These are phyloP conservation scores for Pungitius pungitius DNA, from an alignment of 2,113 vertebrate genomes.

Conservation along the genomic window DNA sequence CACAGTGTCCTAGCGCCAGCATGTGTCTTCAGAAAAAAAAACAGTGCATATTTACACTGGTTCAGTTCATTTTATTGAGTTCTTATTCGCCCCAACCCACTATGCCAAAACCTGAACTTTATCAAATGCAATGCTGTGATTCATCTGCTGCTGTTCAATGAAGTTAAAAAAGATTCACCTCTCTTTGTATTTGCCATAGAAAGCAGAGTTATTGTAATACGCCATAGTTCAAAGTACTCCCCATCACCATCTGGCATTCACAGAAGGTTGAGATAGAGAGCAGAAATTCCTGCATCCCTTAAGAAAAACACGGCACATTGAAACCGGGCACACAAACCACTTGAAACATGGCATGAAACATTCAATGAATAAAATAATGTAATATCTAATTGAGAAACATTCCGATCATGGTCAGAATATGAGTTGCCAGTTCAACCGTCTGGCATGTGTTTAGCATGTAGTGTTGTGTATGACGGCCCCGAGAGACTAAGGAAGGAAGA, in stretches of 20 bases:
- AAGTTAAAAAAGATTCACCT: neutral
- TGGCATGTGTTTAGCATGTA: neutral
- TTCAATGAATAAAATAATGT: neutral
- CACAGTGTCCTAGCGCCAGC: neutral
- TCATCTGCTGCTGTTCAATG: neutral
- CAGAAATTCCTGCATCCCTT: neutral
- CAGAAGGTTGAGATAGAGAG: neutral
- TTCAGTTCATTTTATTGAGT: neutral
- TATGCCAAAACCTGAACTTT: neutral
- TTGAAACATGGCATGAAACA: neutral
- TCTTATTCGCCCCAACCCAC: neutral
- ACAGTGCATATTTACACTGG: neutral
- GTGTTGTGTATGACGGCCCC: no score
- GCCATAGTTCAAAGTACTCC: neutral
- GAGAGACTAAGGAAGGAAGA: no score
- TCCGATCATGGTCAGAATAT: neutral
- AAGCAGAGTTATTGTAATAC: neutral
- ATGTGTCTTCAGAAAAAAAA: neutral
- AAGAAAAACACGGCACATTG: neutral
- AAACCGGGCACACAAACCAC: neutral
- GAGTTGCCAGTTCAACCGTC: neutral
- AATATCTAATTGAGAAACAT: no score
- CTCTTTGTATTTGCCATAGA: neutral
- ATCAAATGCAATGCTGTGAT: conserved; percentile 7
- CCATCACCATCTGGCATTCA: conserved; percentile 10